phyloP scores from a whole-genome alignment of 1,140 invertebrate genomes.

The Acromyrmex heyeri region DNA sequence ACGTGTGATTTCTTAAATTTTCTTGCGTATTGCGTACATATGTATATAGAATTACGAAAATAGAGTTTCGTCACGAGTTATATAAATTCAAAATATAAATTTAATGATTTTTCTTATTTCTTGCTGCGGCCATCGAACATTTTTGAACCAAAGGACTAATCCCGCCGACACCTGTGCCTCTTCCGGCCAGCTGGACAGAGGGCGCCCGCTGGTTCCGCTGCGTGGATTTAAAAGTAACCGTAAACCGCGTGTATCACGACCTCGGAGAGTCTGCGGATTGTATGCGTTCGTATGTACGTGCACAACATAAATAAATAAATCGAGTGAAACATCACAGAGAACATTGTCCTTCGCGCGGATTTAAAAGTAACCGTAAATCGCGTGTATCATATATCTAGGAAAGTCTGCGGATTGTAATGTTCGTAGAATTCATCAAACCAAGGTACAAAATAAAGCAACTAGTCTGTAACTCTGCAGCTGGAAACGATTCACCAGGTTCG shows the following conservation, averaged over 20 bases:
- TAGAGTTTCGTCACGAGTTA: neutral
- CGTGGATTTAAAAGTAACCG: slow-evolving; percentile 36
- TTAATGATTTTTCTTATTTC: neutral
- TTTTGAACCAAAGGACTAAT: neutral
- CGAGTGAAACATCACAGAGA: neutral
- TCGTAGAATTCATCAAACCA: neutral
- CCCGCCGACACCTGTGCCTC: neutral
- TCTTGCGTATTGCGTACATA: neutral
- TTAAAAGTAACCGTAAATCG: neutral
- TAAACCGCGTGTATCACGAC: neutral
- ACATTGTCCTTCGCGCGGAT: neutral
- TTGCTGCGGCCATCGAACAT: too few relatives aligned
- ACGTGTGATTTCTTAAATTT: neutral
- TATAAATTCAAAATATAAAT: neutral
- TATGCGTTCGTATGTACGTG: neutral
- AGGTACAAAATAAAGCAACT: neutral
- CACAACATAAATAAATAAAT: neutral
- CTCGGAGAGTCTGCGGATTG: neutral
- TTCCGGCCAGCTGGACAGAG: slow-evolving; percentile 21
- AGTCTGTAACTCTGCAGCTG: neutral
- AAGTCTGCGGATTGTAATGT: neutral
- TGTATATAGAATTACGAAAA: neutral
- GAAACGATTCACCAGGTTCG: neutral
- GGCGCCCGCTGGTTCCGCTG: neutral
- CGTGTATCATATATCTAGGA: too few relatives aligned